These are phyloP conservation scores for Rhabditoides inermis DNA, from an alignment of 2,888 invertebrate species.

Conservation along the genomic window DNA sequence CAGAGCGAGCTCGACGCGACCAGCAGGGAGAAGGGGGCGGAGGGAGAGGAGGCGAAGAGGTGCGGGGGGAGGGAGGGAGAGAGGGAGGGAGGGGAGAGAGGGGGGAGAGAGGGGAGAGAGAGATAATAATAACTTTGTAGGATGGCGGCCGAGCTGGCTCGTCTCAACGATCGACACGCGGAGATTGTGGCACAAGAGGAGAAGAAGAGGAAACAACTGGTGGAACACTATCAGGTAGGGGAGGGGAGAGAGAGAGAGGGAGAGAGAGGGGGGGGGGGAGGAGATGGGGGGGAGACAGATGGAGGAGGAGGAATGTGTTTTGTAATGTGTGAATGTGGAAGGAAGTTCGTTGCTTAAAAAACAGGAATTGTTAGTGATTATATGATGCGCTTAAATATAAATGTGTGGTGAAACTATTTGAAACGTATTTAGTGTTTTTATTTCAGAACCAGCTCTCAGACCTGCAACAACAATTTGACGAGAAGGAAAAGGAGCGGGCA, in stretches of 20 bases:
- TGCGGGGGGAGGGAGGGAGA: not conserved
- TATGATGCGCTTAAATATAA: no score
- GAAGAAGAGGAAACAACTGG: constrained; percentile 21
- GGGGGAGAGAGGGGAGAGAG: not conserved
- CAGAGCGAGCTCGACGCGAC: no score
- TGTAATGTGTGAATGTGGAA: no score
- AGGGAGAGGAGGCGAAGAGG: no score
- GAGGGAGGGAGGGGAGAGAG: not conserved
- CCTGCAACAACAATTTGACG: constrained; percentile 33
- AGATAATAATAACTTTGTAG: not conserved
- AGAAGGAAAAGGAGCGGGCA: constrained; percentile 30
- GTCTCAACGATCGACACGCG: constrained; percentile 23
- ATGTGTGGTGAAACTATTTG: no score
- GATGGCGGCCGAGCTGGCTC: constrained; percentile 25
- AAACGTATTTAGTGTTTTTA: not conserved
- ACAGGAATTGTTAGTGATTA: no score
- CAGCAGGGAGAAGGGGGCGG: no score
- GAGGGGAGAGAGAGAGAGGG: not conserved
- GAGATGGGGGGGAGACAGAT: constrained; percentile 63
- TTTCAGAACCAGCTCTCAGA: constrained; percentile 31
- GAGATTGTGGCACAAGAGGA: constrained; percentile 35
- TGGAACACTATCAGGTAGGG: constrained; percentile 25
- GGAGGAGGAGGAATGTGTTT: no score
- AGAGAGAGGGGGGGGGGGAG: not conserved
- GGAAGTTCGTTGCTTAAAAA: no score